These are phyloP conservation scores for Peromyscus eremicus DNA, from an alignment of 2,797 vertebrate genomes.

Conservation along the genomic window DNA sequence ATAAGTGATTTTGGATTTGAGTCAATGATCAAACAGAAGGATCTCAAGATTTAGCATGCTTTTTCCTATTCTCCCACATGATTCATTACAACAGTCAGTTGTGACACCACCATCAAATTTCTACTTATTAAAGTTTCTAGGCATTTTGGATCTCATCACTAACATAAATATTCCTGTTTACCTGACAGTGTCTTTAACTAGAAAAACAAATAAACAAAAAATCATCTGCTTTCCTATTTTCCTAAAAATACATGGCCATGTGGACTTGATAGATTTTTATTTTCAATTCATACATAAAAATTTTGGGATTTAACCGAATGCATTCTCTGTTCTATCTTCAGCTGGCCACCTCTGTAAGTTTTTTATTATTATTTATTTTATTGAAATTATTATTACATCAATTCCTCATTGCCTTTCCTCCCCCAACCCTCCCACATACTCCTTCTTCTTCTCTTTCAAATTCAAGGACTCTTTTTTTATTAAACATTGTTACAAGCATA, in stretches of 20 bases:
- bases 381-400: neutral
- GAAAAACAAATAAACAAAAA: neutral
- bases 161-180: neutral
- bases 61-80: neutral
- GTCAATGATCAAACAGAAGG: neutral
- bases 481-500: neutral
- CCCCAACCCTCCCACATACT: neutral
- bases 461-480: neutral
- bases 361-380: neutral
- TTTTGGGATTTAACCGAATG: neutral
- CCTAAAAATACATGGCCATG: neutral
- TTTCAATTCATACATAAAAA: neutral
- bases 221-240: neutral
- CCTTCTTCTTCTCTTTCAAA: neutral
- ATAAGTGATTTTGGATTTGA: neutral
- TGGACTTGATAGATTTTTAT: neutral
- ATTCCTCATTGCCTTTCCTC: fast-evolving
- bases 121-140: neutral
- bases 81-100: neutral
- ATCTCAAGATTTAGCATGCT: neutral
- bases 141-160: no score
- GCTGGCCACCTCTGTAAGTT: fast-evolving
- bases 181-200: neutral
- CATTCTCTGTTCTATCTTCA: neutral
- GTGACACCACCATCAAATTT: neutral